Evolutionary conservation across 2,888 invertebrate genomes (phyloP).

Genomic region (Diaphora mendica): DNA sequence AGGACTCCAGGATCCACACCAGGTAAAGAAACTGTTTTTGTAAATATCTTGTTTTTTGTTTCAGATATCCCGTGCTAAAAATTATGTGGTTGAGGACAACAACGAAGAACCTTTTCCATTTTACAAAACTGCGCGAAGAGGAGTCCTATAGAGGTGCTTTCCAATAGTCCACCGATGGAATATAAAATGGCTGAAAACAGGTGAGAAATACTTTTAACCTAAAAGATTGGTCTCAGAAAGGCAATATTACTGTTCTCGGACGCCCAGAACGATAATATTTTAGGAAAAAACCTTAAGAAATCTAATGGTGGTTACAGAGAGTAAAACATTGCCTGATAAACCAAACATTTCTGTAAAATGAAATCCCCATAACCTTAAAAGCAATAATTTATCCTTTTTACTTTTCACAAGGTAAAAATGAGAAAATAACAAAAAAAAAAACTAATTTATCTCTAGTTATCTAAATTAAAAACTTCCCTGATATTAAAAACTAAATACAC

Average conservation of each 20-base stretch:
- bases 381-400: background rate
- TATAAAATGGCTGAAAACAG: conserved; percentile 72
- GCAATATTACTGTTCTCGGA: background rate
- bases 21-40: no score
- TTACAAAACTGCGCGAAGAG: conserved; percentile 53
- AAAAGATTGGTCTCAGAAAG: background rate
- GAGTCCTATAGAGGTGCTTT: conserved; percentile 61
- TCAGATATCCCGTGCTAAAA: conserved; percentile 63
- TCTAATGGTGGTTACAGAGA: background rate
- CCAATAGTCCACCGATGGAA: conserved; percentile 66
- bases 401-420: background rate
- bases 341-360: background rate
- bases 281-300: background rate
- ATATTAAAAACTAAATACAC: background rate
- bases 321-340: background rate
- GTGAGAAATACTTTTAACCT: conserved; percentile 44
- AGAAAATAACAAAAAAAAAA: no score
- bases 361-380: background rate
- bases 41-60: conserved; percentile 30
- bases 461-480: background rate
- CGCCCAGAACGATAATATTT: background rate
- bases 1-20: no score
- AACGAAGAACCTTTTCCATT: conserved; percentile 47
- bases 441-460: no score
- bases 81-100: conserved; percentile 71